These are phyloP conservation scores for Betta splendens DNA, from an alignment of 2,797 vertebrate genomes.

Conservation along the genomic window DNA sequence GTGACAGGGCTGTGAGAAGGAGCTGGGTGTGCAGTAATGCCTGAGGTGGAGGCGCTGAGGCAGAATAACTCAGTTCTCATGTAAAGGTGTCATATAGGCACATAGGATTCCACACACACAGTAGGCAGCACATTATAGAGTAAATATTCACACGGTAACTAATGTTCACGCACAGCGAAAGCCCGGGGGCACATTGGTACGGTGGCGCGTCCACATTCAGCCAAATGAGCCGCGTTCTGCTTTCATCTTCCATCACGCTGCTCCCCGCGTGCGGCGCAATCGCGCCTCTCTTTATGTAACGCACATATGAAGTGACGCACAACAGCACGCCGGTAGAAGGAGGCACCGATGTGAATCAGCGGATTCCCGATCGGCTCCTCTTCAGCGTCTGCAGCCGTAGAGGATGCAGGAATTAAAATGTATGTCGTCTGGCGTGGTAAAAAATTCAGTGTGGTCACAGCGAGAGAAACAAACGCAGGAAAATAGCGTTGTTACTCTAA, in stretches of 20 bases:
- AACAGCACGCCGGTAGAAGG: slow-evolving; percentile 15
- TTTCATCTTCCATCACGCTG: slow-evolving; percentile 10
- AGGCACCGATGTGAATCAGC: slow-evolving; percentile 13
- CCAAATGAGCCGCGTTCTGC: slow-evolving; percentile 23
- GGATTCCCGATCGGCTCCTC: slow-evolving; percentile 27
- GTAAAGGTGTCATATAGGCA: slow-evolving; percentile 44
- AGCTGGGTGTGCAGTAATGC: slow-evolving; percentile 58
- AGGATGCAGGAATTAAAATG: background rate
- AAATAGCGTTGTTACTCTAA: slow-evolving; percentile 32
- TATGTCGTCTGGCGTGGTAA: background rate
- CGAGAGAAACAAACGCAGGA: slow-evolving; percentile 6
- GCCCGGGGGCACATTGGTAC: background rate
- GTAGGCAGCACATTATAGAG: slow-evolving; percentile 2
- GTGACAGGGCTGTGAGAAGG: slow-evolving; percentile 71
- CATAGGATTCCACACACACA: slow-evolving; percentile 6
- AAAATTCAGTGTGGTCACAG: background rate
- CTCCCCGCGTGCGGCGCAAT: slow-evolving; percentile 17
- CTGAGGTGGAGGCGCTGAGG: slow-evolving; percentile 53
- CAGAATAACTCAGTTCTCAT: slow-evolving; percentile 51
- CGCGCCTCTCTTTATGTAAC: slow-evolving; percentile 17
- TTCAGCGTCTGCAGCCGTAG: background rate
- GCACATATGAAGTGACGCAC: slow-evolving; percentile 24
- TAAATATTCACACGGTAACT: slow-evolving; percentile 20
- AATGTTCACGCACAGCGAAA: slow-evolving; percentile 8
- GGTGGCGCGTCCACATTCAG: slow-evolving; percentile 2